Percentiles rank a stretch among this genome's conserved stretches.
phyloP scores from a whole-genome alignment of 2,888 invertebrate genomes.

The Micoletzkya japonica region DNA sequence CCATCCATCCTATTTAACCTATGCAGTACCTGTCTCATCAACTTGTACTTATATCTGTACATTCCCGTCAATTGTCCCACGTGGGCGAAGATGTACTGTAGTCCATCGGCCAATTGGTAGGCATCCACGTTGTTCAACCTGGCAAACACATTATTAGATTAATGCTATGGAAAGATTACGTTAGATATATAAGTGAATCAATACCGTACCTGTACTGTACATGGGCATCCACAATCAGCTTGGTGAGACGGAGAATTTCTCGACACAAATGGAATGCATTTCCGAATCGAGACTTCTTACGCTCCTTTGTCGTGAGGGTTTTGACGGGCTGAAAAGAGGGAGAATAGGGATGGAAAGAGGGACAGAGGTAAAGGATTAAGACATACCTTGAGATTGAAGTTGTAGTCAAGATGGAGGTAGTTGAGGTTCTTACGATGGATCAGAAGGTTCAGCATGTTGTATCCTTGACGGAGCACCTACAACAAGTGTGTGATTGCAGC shows the following conservation, averaged over 20 bases:
- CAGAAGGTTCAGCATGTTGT: conserved; percentile 97
- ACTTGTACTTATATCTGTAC: conserved; percentile 76
- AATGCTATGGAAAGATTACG: not conserved
- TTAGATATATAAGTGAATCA: not conserved
- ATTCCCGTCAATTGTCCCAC: conserved; percentile 99
- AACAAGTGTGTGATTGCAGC: conserved; percentile 33
- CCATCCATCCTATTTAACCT: not conserved
- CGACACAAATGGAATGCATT: conserved; percentile 96
- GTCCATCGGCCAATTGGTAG: conserved; percentile 91
- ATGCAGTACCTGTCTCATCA: conserved; percentile 55
- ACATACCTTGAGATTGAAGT: conserved; percentile 88
- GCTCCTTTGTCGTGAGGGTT: conserved; percentile 96
- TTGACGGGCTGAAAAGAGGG: conserved; percentile 78
- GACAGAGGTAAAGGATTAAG: not conserved
- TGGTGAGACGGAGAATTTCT: conserved; percentile 95
- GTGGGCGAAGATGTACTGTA: conserved; percentile 98
- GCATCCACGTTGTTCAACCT: conserved; percentile 95
- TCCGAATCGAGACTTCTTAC: conserved; percentile 85
- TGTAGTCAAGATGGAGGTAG: conserved; percentile 98
- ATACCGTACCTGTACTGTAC: conserved; percentile 83
- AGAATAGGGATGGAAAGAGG: conserved; percentile 1
- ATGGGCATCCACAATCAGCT: conserved; percentile 96
- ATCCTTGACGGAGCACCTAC: conserved; percentile 87
- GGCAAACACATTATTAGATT: conserved; percentile 3
- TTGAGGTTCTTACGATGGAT: conserved; percentile 99